Conservation (phyloP, 2,797 vertebrate species). For the Denticeps clupeoides region DNA sequence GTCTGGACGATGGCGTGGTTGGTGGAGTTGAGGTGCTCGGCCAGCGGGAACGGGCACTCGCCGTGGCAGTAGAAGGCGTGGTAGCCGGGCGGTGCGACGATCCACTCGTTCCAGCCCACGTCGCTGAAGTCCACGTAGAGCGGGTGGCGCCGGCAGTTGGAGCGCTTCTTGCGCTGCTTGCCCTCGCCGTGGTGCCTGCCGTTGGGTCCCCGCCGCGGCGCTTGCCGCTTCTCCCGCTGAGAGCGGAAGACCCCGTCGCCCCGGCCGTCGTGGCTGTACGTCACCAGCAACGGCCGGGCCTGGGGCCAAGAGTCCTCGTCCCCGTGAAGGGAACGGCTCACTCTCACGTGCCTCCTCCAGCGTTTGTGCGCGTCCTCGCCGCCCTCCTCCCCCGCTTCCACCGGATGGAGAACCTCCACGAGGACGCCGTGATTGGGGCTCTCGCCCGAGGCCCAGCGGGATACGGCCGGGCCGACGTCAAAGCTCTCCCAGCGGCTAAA, state of each 20-base stretch:
- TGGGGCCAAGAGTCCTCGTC: constrained; percentile 85
- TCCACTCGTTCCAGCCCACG: constrained; percentile 99
- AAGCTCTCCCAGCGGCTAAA: constrained; percentile 93
- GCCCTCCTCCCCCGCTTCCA: constrained; percentile 43
- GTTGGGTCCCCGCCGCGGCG: constrained; percentile 48
- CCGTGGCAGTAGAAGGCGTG: constrained; percentile 97
- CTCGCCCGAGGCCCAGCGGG: constrained; percentile 80
- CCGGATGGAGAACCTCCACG: constrained; percentile 86
- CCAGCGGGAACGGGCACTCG: constrained; percentile 92
- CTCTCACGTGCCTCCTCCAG: constrained; percentile 76
- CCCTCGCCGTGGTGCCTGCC: constrained; percentile 11
- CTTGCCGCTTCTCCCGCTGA: constrained; percentile 83
- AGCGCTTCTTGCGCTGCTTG: constrained; percentile 83
- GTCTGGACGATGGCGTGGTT: constrained; percentile 98
- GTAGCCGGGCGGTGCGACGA: constrained; percentile 93
- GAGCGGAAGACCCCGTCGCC: constrained; percentile 80
- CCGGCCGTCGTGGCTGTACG: constrained; percentile 88
- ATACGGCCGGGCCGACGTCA: constrained; percentile 86
- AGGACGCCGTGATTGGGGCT: constrained; percentile 86
- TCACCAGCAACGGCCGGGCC: constrained; percentile 85
- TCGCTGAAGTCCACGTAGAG: constrained; percentile 98
- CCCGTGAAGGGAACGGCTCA: constrained; percentile 88
- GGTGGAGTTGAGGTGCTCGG: constrained; percentile 96
- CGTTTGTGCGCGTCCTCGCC: not conserved
- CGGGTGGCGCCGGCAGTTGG: constrained; percentile 86